Percentiles rank a stretch among this genome's conserved stretches.
Conservation (phyloP, 2,888 invertebrate genomes). For the Scaptomyza cyrtandrae region DNA sequence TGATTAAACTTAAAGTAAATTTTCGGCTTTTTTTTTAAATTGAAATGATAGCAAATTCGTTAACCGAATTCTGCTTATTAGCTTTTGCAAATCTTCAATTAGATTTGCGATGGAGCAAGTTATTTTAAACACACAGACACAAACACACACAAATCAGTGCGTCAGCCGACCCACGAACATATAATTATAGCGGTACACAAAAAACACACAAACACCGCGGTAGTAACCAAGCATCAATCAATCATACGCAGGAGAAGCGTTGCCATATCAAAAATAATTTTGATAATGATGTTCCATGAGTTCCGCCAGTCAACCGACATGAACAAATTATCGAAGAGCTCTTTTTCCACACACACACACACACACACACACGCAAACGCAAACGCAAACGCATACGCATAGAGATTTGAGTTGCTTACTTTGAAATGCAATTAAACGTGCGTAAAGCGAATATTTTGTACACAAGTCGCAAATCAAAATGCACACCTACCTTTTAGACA, state of each 20-base stretch:
- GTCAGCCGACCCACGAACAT: constrained; percentile 38
- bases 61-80: constrained; percentile 30
- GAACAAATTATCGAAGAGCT: constrained; percentile 13
- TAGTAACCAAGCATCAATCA: constrained; percentile 63
- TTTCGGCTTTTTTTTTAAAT: constrained; percentile 3
- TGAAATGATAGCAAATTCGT: constrained; percentile 20
- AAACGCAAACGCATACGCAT: constrained; percentile 4
- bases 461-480: constrained; percentile 56
- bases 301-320: constrained; percentile 13
- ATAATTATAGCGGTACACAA: constrained; percentile 51
- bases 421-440: constrained; percentile 76
- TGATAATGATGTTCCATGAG: constrained; percentile 46
- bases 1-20: neutral
- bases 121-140: neutral
- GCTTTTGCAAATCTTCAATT: constrained; percentile 37
- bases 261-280: constrained; percentile 46
- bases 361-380: neutral
- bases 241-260: constrained; percentile 69
- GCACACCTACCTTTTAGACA: constrained; percentile 53
- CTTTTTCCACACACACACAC: constrained; percentile 5
- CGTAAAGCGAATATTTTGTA: constrained; percentile 43
- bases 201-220: constrained; percentile 13
- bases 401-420: constrained; percentile 21
- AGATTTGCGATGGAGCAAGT: constrained; percentile 26
- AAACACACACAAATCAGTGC: constrained; percentile 40